These are phyloP conservation scores for Caracal caracal DNA, from an alignment of 2,113 vertebrate genomes.

Conservation along the genomic window DNA sequence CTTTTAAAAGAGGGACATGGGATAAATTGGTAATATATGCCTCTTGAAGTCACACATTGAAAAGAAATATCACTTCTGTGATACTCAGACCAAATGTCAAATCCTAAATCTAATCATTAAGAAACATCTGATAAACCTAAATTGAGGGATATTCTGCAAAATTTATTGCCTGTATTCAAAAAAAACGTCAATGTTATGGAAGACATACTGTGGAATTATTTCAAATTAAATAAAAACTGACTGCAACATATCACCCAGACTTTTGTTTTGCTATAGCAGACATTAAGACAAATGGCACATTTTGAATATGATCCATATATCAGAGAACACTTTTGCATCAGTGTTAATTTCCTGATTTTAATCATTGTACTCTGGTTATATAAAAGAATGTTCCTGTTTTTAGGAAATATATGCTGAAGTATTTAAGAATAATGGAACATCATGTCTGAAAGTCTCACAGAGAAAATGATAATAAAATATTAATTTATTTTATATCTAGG, in stretches of 20 bases:
- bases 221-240: background rate
- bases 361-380: background rate
- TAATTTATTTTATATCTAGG: background rate
- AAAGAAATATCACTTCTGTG: background rate
- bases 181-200: background rate
- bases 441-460: background rate
- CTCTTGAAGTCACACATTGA: background rate
- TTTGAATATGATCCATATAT: background rate
- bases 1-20: conserved; percentile 19
- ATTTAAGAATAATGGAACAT: background rate
- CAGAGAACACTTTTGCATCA: background rate
- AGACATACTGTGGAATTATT: background rate
- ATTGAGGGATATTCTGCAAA: conserved; percentile 5
- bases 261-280: background rate
- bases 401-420: background rate
- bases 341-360: background rate
- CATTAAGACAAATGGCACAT: background rate
- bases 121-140: conserved; percentile 23
- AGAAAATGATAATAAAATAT: conserved; percentile 47
- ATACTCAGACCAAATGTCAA: background rate
- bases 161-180: background rate
- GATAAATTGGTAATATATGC: background rate
- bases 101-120: background rate
- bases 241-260: background rate
- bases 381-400: conserved; percentile 15